Evolutionary conservation across 2,888 invertebrate species (phyloP), one percentile per base, ranked within the genome.

Genomic region (Himalopsyche kuldschensis): DNA sequence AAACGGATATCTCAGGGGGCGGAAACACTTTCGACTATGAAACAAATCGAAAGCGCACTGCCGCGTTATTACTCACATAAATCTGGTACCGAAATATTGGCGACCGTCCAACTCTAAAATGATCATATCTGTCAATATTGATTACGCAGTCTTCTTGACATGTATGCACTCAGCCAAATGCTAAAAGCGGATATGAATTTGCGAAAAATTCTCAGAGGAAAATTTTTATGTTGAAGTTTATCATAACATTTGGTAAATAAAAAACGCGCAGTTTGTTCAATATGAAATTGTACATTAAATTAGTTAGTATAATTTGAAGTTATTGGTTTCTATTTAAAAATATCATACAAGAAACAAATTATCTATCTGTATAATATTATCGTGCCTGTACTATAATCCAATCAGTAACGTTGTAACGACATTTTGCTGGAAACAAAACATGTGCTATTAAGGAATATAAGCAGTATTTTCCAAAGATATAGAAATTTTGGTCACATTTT

Each of bases 81-180:
- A 91, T 91, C 89, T 89, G 88, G 90, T 90, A 91, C 90, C 89
- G 90, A 90, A 90, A 90, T 89, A 89, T 90, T 91, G 91, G 92
- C 91, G 87, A 87, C 87, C 89, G 88, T 91, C 92, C 92, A 92
- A 91, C 90, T 88, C 89, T 89, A 89, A 90, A 90, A 90, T 90
- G 91, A 91, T 91, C 91, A 91, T 91, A 91, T 91, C 90, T 91
- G 92, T 92, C 91, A 91, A 91, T 91, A 91, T 90, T 90, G 89
- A 89, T 90, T 88, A 90, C 89, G 88, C 78, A 46, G 78, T 69
- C 81, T 79, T 82, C 83, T 81, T 84, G 79, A 84, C 84, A 86
- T 75, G 78, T 88, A 89, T 89, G 89, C 89, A 88, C 90, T 90
- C 89, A 88, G 86, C 83, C 87, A 84, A 82, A 81, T 79, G 80